Conservation (phyloP, 2,888 invertebrate genomes). For the Acronicta psi region DNA sequence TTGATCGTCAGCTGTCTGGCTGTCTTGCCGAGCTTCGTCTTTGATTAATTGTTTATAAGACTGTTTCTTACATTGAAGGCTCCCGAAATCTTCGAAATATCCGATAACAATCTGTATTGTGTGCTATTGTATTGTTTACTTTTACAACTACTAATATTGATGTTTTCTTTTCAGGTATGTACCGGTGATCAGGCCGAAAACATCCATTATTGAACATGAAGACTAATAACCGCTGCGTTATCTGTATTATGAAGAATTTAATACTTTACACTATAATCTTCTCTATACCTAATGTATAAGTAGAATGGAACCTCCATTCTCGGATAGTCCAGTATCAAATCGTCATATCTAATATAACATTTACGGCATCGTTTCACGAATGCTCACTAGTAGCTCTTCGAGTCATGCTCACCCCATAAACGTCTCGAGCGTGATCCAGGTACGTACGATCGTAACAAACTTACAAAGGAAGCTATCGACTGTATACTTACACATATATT, state of each 20-base stretch:
- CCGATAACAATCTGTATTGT: not conserved
- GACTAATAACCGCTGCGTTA: not conserved
- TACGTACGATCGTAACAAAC: conserved; percentile 33
- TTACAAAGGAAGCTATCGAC: conserved; percentile 50
- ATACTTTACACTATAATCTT: no score
- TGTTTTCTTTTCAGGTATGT: conserved; percentile 46
- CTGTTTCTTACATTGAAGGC: not conserved
- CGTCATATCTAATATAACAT: not conserved
- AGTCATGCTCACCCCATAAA: conserved; percentile 43
- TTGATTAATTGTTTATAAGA: not conserved
- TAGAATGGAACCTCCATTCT: not conserved
- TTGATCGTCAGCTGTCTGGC: not conserved
- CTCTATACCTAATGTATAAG: not conserved
- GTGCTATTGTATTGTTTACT: not conserved
- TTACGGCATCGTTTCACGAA: conserved; percentile 27
- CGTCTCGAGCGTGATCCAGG: conserved; percentile 38
- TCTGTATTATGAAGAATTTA: no score
- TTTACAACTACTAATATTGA: conserved; percentile 16
- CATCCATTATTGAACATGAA: not conserved
- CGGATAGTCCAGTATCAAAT: not conserved
- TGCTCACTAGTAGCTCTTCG: conserved; percentile 4
- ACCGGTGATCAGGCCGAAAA: not conserved
- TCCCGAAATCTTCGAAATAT: not conserved
- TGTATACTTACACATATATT: conserved; percentile 43
- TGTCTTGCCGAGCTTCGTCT: not conserved